Evolutionary conservation across 2,113 vertebrate genomes (phyloP).

Genomic region (Maccullochella peelii): DNA sequence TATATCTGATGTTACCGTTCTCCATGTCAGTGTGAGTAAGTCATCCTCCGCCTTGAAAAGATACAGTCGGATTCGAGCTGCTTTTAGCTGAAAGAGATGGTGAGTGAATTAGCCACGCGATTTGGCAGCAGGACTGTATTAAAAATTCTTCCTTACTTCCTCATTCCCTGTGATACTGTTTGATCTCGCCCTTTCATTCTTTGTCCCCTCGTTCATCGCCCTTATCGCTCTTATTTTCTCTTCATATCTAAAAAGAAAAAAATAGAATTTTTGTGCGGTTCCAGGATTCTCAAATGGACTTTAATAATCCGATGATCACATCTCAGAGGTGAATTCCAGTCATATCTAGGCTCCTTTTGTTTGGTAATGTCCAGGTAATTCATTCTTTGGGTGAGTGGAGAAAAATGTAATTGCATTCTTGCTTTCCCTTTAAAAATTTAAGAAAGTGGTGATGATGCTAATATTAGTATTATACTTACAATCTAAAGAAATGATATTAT

Average conservation of each 20-base stretch:
- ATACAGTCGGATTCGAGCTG: constrained; percentile 27
- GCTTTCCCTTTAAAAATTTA: not conserved
- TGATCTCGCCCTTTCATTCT: constrained; percentile 59
- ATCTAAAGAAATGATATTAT: not conserved
- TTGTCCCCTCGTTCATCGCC: constrained; percentile 39
- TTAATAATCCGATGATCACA: constrained; percentile 45
- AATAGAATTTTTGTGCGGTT: constrained; percentile 2
- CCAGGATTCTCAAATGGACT: constrained; percentile 42
- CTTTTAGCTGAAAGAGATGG: constrained; percentile 29
- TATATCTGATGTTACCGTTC: constrained; percentile 56
- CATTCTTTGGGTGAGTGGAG: not conserved
- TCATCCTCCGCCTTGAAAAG: constrained; percentile 44
- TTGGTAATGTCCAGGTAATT: constrained; percentile 46
- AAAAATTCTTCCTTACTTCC: constrained; percentile 50
- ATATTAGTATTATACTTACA: not conserved
- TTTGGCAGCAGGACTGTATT: constrained; percentile 41
- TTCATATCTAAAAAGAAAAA: constrained; percentile 6
- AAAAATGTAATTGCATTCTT: constrained; percentile 20
- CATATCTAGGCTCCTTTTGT: constrained; percentile 36
- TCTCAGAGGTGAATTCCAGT: constrained; percentile 40
- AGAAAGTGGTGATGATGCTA: not conserved
- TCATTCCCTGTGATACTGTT: constrained; percentile 72
- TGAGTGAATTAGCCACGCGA: constrained; percentile 55
- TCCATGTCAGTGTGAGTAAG: constrained; percentile 59
- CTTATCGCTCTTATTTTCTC: constrained; percentile 25